Evolutionary conservation across 2,888 invertebrate genomes (phyloP), one percentile per base, ranked within the genome.

Genomic region (Brenthis daphne): DNA sequence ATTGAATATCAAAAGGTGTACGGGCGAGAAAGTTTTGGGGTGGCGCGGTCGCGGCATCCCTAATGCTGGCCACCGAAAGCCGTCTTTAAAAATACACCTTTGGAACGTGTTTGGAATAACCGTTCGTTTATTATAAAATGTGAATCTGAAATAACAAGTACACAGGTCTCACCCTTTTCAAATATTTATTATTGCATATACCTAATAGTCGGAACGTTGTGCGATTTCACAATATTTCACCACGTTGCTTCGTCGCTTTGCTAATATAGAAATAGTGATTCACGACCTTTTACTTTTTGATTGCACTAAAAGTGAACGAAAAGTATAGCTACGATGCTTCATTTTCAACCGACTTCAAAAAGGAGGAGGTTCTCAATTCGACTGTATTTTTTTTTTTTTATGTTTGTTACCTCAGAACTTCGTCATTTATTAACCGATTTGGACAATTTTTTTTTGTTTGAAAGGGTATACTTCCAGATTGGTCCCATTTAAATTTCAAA

Each of bases 1-100:
- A 92, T 92, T 92, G 90, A 92, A 92, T 92, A 92, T 92, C 90
- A 92, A 92, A 92, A 91, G 90, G 90, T 90, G 86, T 84, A 85
- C 87, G 83, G 82, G 66, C 64, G 80, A 81, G 81, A 89, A 92
- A 91, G 87, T 91, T 91, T 88, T 79, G 78, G 85, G 82, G 82
- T 82, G 82, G 78, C 78, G 85, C 84, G 81, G 80, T 79, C 80
- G 85, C 80, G 80, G 88, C 89, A 85, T 86, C 86, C 86, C 85
- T 86, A 89, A 90, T 87, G 85, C 83, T 76, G 86, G 83, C 87
- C 86, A 87, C 85, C 85, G 86, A 86, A 90, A 89, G 85, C 86
- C 86, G 87, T 82, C 87, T 90, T 91, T 89, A 89, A 92, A 91
- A 91, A 90, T 89, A 90, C 89, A 90, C 89, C 88, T 88, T 88